These are phyloP conservation scores for Bellardia bayeri DNA, from an alignment of 2,888 invertebrate species.

Conservation along the genomic window DNA sequence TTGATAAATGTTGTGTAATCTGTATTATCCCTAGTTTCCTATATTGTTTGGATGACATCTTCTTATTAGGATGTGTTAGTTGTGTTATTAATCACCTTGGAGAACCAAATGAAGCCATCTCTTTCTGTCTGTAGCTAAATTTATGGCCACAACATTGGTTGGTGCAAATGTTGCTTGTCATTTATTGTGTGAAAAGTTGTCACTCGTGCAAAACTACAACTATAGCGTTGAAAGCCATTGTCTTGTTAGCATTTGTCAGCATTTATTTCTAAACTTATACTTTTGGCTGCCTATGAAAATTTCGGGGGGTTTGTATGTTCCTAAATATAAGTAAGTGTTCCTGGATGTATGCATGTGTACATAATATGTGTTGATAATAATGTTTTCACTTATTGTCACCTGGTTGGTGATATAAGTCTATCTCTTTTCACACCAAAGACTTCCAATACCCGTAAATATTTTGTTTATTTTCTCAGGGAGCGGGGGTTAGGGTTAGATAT, in stretches of 20 bases:
- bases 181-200: constrained; percentile 75
- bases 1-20: constrained; percentile 69
- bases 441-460: constrained; percentile 35
- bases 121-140: constrained; percentile 37
- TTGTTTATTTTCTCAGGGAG: constrained; percentile 12
- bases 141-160: not conserved
- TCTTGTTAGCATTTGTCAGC: not conserved
- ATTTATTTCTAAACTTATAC: not conserved
- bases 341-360: constrained; percentile 22
- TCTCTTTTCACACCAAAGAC: constrained; percentile 72
- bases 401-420: constrained; percentile 72
- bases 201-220: constrained; percentile 52
- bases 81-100: constrained; percentile 56
- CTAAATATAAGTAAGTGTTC: not conserved
- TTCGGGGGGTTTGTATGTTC: not conserved
- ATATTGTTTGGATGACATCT: constrained; percentile 62
- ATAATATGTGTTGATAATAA: constrained; percentile 65
- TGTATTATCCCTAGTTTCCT: constrained; percentile 61
- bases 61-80: constrained; percentile 73
- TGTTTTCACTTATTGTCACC: constrained; percentile 73
- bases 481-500: constrained; percentile 42
- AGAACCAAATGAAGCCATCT: constrained; percentile 64
- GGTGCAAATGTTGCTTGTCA: constrained; percentile 73
- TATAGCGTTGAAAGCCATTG: constrained; percentile 27
- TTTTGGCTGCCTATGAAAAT: no score